Conservation (phyloP, 2,113 vertebrate genomes). For the Thalassarche chlororhynchos region DNA sequence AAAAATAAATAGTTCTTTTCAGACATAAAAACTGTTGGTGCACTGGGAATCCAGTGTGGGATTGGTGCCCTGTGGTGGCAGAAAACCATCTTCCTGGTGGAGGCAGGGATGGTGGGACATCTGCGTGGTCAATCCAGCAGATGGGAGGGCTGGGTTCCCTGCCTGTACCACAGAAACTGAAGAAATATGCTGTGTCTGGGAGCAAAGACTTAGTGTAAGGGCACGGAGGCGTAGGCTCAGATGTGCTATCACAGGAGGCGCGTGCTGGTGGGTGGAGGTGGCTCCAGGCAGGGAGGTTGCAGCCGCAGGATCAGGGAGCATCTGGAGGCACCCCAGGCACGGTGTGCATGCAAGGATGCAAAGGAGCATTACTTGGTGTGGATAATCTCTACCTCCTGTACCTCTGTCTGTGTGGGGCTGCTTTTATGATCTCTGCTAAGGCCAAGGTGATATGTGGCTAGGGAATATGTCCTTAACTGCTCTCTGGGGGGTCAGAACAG, state of each 20-base stretch:
- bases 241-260: neutral
- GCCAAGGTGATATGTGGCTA: accelerated
- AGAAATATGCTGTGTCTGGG: neutral
- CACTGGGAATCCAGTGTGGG: neutral
- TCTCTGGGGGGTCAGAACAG: neutral
- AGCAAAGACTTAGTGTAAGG: neutral
- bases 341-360: accelerated
- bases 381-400: neutral
- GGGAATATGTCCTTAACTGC: neutral
- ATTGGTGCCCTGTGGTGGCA: neutral
- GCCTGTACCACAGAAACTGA: neutral
- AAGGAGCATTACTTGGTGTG: accelerated
- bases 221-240: accelerated
- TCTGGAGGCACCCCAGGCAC: neutral
- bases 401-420: neutral
- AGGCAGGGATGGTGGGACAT: neutral
- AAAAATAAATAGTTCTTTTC: neutral
- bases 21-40: neutral
- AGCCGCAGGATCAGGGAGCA: neutral
- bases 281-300: neutral
- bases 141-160: neutral
- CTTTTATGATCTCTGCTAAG: neutral
- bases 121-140: neutral
- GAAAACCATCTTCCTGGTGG: neutral
- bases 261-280: neutral